phyloP scores from a whole-genome alignment of 2,113 vertebrate species.

The Tamias sibiricus region DNA sequence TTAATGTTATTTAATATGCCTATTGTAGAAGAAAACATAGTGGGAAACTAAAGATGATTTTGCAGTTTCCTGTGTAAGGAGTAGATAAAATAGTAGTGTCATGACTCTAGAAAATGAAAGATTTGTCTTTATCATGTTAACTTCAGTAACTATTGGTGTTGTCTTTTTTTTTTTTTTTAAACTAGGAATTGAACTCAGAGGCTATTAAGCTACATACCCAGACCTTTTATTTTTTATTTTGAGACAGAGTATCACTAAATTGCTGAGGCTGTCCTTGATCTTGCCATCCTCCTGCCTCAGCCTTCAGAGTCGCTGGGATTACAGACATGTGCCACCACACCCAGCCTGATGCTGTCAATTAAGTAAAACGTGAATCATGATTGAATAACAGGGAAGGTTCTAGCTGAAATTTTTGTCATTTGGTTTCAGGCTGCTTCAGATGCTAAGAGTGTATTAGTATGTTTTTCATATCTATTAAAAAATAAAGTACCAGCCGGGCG shows the following conservation, averaged over 20 bases:
- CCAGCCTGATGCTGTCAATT: too few species aligned
- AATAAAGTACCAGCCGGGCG: neutral
- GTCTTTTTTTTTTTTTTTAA: too few species aligned
- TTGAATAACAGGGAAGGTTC: neutral
- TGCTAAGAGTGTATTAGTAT: neutral
- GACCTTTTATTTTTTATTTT: too few species aligned
- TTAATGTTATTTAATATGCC: neutral
- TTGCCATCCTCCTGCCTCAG: too few species aligned
- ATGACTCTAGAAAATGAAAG: neutral
- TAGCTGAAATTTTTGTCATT: neutral
- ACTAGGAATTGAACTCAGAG: too few species aligned
- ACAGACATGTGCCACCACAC: too few species aligned
- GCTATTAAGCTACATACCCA: too few species aligned
- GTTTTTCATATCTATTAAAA: neutral
- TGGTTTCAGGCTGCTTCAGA: neutral
- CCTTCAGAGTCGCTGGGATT: too few species aligned
- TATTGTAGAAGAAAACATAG: neutral
- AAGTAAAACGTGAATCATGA: neutral
- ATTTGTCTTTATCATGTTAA: neutral
- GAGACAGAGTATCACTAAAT: too few species aligned
- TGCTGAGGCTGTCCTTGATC: too few species aligned
- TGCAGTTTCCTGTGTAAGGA: neutral
- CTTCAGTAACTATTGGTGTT: neutral
- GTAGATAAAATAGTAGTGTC: neutral
- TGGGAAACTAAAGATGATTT: neutral